These are phyloP conservation scores for Nylanderia fulva DNA, from an alignment of 1,140 invertebrate species.

Conservation along the genomic window DNA sequence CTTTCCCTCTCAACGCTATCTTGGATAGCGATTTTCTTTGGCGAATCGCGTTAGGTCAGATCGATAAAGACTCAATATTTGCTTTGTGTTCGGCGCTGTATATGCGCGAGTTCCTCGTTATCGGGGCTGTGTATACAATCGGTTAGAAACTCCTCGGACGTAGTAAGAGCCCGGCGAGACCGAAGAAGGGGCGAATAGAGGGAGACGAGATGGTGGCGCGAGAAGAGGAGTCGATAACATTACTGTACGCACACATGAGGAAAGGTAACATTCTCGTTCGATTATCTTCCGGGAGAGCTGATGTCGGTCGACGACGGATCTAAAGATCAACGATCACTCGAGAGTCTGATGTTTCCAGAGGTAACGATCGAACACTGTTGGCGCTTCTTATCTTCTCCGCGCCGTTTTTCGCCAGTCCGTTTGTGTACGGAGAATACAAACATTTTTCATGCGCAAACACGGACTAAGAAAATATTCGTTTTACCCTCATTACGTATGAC, in stretches of 20 bases:
- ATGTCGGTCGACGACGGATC: conserved; percentile 21
- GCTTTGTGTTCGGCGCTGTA: conserved; percentile 56
- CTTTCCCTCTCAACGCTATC: not conserved
- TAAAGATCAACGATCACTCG: conserved; percentile 1
- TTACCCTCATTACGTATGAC: not conserved
- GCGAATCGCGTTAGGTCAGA: conserved; percentile 44
- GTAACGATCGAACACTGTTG: not conserved
- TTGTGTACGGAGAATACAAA: conserved; percentile 13
- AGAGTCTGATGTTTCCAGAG: not conserved
- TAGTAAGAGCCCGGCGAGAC: conserved; percentile 35
- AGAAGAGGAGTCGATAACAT: conserved; percentile 56
- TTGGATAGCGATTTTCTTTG: conserved; percentile 48
- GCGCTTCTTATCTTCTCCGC: not conserved
- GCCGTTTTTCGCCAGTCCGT: not conserved
- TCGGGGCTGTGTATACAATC: conserved; percentile 65
- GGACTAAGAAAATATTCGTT: conserved; percentile 21
- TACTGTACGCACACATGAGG: conserved; percentile 47
- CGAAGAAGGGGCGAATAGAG: not conserved
- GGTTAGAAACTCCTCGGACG: conserved; percentile 62
- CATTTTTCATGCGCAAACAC: conserved; percentile 5
- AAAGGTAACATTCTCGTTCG: conserved; percentile 51
- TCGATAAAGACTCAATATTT: conserved; percentile 69
- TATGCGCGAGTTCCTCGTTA: conserved; percentile 61
- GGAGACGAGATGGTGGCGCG: conserved; percentile 9
- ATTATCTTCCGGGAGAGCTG: conserved; percentile 41